phyloP scores from a whole-genome alignment of 2,888 invertebrate genomes.

The Stenoptilia bipunctidactyla region DNA sequence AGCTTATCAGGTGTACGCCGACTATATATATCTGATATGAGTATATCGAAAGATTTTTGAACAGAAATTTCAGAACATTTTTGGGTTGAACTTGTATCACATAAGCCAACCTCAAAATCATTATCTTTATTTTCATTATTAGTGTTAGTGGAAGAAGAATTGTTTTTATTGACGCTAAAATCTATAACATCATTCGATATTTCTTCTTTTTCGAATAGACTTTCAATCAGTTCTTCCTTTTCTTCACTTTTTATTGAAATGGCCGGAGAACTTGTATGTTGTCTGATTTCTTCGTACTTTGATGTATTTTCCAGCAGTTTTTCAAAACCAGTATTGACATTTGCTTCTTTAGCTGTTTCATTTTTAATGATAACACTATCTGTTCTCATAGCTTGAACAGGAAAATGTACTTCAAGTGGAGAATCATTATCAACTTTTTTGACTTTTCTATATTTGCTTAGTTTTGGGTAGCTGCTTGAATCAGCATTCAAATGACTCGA shows the following conservation, averaged over 20 bases:
- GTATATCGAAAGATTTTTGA: background rate
- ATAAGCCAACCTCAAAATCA: conserved; percentile 8
- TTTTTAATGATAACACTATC: conserved; percentile 64
- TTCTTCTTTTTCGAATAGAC: too few species aligned
- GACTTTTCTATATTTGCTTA: conserved; percentile 51
- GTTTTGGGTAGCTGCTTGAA: conserved; percentile 22
- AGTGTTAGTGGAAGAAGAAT: conserved; percentile 13
- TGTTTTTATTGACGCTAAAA: conserved; percentile 39
- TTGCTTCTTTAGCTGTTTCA: conserved; percentile 36
- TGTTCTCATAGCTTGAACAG: conserved; percentile 32
- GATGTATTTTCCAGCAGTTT: conserved; percentile 13
- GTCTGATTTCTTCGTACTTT: conserved; percentile 1
- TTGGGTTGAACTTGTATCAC: conserved; percentile 6
- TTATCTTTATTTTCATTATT: conserved; percentile 13
- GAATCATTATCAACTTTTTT: conserved; percentile 23
- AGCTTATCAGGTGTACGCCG: too few species aligned
- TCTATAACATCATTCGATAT: conserved; percentile 32
- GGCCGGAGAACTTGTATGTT: conserved; percentile 5
- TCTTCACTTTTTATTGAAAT: conserved; percentile 7
- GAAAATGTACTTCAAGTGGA: conserved; percentile 20
- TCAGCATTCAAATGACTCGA: too few species aligned
- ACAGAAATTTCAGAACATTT: background rate
- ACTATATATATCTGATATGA: too few species aligned
- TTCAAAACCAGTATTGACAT: conserved; percentile 11
- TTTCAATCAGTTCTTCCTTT: conserved; percentile 9